Conservation (phyloP, 2,113 vertebrate species). For the Tricholaema leucomelas region DNA sequence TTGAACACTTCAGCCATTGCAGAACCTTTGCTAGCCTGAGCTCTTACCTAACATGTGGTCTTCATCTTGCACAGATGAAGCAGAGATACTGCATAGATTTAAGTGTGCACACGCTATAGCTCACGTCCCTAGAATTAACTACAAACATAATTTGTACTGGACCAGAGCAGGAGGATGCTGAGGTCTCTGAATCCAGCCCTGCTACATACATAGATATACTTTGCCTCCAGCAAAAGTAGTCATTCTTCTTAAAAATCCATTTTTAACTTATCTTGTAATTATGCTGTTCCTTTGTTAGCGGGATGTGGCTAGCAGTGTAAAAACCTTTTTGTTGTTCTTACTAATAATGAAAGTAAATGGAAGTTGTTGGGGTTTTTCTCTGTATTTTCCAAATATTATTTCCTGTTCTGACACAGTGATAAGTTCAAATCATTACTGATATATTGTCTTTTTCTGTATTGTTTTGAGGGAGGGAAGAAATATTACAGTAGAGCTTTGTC, state of each 20-base stretch:
- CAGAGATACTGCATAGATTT: background rate
- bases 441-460: background rate
- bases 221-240: slow-evolving; percentile 4
- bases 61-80: background rate
- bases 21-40: background rate
- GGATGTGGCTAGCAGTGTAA: background rate
- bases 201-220: background rate
- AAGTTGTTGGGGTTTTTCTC: background rate
- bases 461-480: background rate
- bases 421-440: background rate
- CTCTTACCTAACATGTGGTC: background rate
- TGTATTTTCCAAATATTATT: background rate
- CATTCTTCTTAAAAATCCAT: slow-evolving; percentile 19
- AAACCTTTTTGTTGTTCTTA: background rate
- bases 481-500: background rate
- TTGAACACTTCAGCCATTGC: background rate
- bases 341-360: background rate
- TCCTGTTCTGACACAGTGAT: slow-evolving; percentile 9
- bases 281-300: slow-evolving; percentile 16
- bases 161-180: background rate
- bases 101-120: background rate
- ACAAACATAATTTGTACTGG: slow-evolving; percentile 7
- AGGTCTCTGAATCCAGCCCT: slow-evolving; percentile 5
- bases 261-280: slow-evolving; percentile 32
- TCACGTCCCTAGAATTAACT: background rate